Base-by-base conservation (phyloP, 92 coral and sea anemone genomes). In the Blastomussa wellsi region DNA sequence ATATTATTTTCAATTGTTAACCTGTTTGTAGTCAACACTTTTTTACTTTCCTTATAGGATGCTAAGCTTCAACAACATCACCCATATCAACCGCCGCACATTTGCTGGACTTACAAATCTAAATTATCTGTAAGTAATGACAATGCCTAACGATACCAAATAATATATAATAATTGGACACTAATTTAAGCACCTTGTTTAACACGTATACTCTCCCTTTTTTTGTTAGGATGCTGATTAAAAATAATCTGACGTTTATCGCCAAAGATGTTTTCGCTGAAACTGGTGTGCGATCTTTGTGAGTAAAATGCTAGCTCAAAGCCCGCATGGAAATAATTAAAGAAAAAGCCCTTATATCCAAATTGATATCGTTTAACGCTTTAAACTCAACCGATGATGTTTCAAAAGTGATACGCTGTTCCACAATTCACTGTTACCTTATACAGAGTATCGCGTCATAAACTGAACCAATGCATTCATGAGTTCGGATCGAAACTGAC, bases 21-120 rank as follows among this genome's bases (percentile, higher is more conserved):
- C n/a, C 2, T 53, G 4, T 15, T 17, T 53, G 0, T 53, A 20
- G 0, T 55, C 7, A 24, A 57, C 29, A 29, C 4, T 37, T 3
- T 24, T 53, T 20, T 19, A 12, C 17, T 35, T 35, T 3, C 4
- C 57, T 8, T 10, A 39, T 9, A 77, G 81, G 70, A 16, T 53
- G 31, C 11, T 77, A n/a, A 77, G 26, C 81, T 77, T 77, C 32
- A 77, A 77, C 28, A 22, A 13, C 35, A 77, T 77, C 24, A 33
- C 81, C 2, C 31, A 37, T 16, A 22, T 77, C 22, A 77, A 38
- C 12, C 16, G 12, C 13, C 70, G 81, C 49, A 77, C 81, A 17
- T 77, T 77, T 52, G 69, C 33, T 52, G 81, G 81, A 41, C 81
- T 77, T 7, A 35, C 22, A 77, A 77, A 59, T 36, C 51, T 77